Conservation (phyloP, 2,888 invertebrate genomes). For the Diloba caeruleocephala region DNA sequence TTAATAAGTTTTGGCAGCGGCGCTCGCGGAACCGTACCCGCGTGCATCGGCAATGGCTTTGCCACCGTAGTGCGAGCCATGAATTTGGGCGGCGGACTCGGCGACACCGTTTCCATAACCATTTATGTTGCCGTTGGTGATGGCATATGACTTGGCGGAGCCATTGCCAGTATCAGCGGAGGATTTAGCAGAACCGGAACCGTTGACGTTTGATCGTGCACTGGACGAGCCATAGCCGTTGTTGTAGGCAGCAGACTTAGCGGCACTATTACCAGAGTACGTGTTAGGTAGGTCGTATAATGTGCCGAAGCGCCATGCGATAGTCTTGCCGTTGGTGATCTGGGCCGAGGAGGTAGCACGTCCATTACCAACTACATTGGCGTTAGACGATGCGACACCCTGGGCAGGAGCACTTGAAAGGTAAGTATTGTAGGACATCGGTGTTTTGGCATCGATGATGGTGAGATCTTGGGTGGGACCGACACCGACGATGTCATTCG, state of each 20-base stretch:
- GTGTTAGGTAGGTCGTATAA: constrained; percentile 64
- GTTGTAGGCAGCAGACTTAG: constrained; percentile 57
- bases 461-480: constrained; percentile 56
- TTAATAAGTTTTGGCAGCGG: constrained; percentile 69
- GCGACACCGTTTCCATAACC: too few species aligned
- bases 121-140: constrained; percentile 66
- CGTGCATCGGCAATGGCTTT: constrained; percentile 67
- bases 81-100: constrained; percentile 58
- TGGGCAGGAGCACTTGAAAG: constrained; percentile 49
- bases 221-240: constrained; percentile 58
- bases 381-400: constrained; percentile 67
- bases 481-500: constrained; percentile 55
- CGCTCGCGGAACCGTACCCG: constrained; percentile 68
- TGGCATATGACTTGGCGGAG: constrained; percentile 59
- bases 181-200: constrained; percentile 56
- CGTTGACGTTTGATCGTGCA: constrained; percentile 56
- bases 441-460: constrained; percentile 66
- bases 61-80: constrained; percentile 54
- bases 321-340: constrained; percentile 59
- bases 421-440: constrained; percentile 65
- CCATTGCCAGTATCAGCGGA: constrained; percentile 56
- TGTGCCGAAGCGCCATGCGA: constrained; percentile 81
- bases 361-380: constrained; percentile 67
- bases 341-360: constrained; percentile 66
- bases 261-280: constrained; percentile 48